Evolutionary conservation across 2,888 invertebrate genomes (phyloP), one percentile per base, ranked within the genome.

Genomic region (Drosophila atripex): DNA sequence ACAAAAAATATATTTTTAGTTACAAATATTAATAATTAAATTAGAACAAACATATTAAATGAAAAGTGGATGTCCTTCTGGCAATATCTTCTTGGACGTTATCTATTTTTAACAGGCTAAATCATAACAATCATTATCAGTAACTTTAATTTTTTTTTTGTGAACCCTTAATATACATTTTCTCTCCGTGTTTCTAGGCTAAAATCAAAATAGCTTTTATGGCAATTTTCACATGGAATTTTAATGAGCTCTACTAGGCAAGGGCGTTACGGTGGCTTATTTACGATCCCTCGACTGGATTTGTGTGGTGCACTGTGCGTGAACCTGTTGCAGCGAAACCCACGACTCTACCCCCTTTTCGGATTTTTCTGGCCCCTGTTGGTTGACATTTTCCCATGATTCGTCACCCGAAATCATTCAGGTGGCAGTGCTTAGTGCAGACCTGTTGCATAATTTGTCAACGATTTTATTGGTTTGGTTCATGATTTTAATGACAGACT

Each of bases 391-490:
- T 84, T 84, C 84, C 82, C 84, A 86, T 79, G 84, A 80, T 72
- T 73, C 69, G 79, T 71, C 70, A 69, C 51, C 51, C 64, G 68
- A 55, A 41, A 53, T 69, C 58, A 56, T 30, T 18, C 46, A 51
- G 52, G 51, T 54, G 54, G 38, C 56, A 47, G 49, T 38, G 49
- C 66, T 50, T 73, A n/a, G n/a, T 46, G 55, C 45, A 60, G 52
- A 68, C 83, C 69, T 79, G 86, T 82, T 83, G 76, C 82, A 66
- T 61, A 75, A 77, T 79, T 76, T 61, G 72, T 78, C 70, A 78
- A 45, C 66, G 75, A 85, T 69, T 80, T 86, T 76, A 86, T 85
- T 78, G 75, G 71, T 78, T 71, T 66, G 50, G 63, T 35, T 57
- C 50, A 43, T 57, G 35, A 28, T 38, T 75, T 79, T 79, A 73